Base-by-base conservation (phyloP, 2,113 vertebrate species). In the Tamias sibiricus region DNA sequence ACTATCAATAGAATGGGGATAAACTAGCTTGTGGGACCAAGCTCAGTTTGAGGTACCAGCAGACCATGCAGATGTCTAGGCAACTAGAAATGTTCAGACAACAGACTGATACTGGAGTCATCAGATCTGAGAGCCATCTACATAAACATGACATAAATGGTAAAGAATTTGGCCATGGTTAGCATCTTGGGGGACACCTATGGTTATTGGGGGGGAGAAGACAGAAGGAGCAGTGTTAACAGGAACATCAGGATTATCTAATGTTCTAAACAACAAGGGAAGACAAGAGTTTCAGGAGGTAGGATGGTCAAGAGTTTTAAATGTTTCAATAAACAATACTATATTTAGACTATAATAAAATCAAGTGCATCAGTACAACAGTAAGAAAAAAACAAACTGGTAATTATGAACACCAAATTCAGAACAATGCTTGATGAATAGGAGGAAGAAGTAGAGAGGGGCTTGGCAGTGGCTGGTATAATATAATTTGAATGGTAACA, bases 321-420 rank as follows among this genome's bases (percentile, higher is more conserved):
- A 95, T 54, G 13, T 68, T 80, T n/a, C 81, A 80, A 88, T 91
- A 76, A 54, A n/a, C 13, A 82, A 72, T 62, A 52, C 32, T 77
- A 26, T 37, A 62, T 59, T 68, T 75, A 81, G 24, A 35, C 9
- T 66, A 42, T 10, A 76, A 30, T 84, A 80, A 95, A 74, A 49
- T 14, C 26, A 74, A 77, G 6, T n/a, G 4, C 14, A 81, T 35
- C 57, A 47, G 16, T 42, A 32, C 59, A 12, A 9, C 0, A 40
- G n/a, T 74, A 91, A 82, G 30, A 88, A 69, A 30, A 89, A 91
- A 88, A 72, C 37, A 86, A 49, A 93, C 93, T 79, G 1, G 16
- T 19, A 24, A 72, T 49, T 26, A 82, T 59, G 88, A 88, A 88
- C 28, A 86, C 12, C 42, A 90, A 95, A 69, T 57, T 75, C 52